Evolutionary conservation across 2,888 invertebrate species (phyloP).

Genomic region (Mesorhabditis belari): DNA sequence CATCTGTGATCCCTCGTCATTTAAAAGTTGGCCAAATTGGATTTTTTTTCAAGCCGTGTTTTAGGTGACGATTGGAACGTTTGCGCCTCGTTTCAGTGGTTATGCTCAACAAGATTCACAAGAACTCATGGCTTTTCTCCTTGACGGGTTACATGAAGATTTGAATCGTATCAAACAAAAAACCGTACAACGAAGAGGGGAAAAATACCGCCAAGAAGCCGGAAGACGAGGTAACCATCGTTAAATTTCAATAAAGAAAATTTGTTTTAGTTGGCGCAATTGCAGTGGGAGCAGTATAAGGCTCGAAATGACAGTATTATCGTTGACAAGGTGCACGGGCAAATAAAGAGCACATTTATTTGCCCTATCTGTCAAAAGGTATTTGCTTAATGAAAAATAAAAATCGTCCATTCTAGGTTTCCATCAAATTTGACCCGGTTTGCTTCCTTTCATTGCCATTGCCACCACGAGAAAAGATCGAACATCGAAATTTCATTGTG

Average conservation of each 20-base stretch:
- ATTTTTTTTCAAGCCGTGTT: not conserved
- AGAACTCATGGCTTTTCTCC: slow-evolving; percentile 61
- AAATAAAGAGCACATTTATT: slow-evolving; percentile 61
- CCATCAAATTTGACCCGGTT: slow-evolving; percentile 63
- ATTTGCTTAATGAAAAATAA: not conserved
- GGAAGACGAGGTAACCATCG: slow-evolving; percentile 10
- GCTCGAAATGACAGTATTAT: slow-evolving; percentile 62
- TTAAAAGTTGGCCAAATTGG: slow-evolving; percentile 56
- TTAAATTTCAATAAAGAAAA: not conserved
- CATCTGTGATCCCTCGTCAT: slow-evolving; percentile 57
- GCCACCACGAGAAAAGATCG: slow-evolving; percentile 56
- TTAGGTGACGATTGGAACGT: slow-evolving; percentile 56
- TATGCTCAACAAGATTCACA: slow-evolving; percentile 61
- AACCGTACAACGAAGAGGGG: no score
- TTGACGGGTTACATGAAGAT: slow-evolving; percentile 63
- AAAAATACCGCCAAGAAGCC: slow-evolving; percentile 55
- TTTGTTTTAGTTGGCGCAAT: slow-evolving; percentile 55
- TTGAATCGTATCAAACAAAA: slow-evolving; percentile 60
- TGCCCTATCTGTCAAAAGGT: slow-evolving; percentile 61
- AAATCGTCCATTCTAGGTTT: slow-evolving; percentile 55
- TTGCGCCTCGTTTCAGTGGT: slow-evolving; percentile 62
- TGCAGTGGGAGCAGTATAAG: slow-evolving; percentile 61
- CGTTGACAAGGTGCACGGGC: slow-evolving; percentile 62
- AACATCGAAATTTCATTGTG: slow-evolving; percentile 54
- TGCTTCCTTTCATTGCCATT: slow-evolving; percentile 62